Evolutionary conservation across 2,113 vertebrate species (phyloP).

Genomic region (Nothobranchius kuhntae): DNA sequence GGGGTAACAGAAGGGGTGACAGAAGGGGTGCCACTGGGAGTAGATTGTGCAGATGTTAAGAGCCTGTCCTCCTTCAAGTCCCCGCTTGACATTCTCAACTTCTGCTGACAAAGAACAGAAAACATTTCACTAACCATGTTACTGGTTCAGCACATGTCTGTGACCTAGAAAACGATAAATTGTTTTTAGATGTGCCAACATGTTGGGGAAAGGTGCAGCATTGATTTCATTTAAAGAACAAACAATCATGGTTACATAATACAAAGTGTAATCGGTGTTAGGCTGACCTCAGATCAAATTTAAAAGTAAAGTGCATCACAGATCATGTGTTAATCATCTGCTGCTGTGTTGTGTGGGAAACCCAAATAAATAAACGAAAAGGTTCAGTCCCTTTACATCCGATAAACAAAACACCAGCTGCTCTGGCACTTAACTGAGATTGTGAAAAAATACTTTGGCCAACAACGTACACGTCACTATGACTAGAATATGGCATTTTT

Average conservation of each 20-base stretch:
- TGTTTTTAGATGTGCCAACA: background rate
- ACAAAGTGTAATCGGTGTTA: constrained; percentile 38
- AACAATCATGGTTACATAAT: constrained; percentile 39
- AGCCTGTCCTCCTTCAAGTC: constrained; percentile 89
- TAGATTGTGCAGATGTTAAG: constrained; percentile 86
- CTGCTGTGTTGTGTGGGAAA: constrained; percentile 1
- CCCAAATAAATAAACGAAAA: background rate
- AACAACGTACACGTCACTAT: too few species aligned
- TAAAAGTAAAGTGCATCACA: constrained; percentile 24
- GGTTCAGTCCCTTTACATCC: background rate
- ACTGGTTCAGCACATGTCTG: background rate
- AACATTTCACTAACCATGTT: background rate
- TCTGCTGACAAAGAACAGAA: constrained; percentile 74
- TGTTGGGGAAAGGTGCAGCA: background rate
- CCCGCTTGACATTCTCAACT: constrained; percentile 89
- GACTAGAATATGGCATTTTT: too few species aligned
- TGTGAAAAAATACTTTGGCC: too few species aligned
- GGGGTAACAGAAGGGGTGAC: constrained; percentile 81
- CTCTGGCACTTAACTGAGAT: too few species aligned
- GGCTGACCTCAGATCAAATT: constrained; percentile 9
- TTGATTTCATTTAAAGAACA: constrained; percentile 23
- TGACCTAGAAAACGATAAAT: background rate
- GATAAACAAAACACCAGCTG: background rate
- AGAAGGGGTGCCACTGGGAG: constrained; percentile 82
- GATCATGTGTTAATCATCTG: constrained; percentile 11